phyloP scores from a whole-genome alignment of 2,888 invertebrate genomes.

The Rhopalosiphum nymphaeae region DNA sequence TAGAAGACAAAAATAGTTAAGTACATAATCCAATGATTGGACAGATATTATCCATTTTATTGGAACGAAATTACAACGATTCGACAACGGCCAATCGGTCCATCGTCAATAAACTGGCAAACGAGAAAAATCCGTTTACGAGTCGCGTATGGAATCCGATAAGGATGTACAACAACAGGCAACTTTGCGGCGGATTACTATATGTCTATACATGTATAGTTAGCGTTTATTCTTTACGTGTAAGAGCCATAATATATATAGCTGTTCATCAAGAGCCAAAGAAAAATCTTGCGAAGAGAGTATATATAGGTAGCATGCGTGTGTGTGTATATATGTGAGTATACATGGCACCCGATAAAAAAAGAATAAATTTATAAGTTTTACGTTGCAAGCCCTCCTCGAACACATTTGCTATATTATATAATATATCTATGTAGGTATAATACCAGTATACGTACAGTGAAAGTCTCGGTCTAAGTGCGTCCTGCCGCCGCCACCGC shows the following conservation, averaged over 20 bases:
- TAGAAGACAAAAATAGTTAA: neutral
- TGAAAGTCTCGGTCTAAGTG: slow-evolving; percentile 5
- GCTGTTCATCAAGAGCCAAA: neutral
- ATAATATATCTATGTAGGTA: neutral
- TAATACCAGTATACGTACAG: neutral
- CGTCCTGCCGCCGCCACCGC: slow-evolving; percentile 6
- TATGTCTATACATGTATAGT: neutral
- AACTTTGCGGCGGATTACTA: slow-evolving; percentile 29
- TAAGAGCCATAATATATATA: neutral
- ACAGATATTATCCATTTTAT: neutral
- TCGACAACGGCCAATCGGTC: slow-evolving; percentile 2
- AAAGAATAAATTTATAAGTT: neutral
- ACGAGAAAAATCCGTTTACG: slow-evolving; percentile 39
- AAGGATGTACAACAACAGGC: neutral
- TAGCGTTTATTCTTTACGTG: neutral
- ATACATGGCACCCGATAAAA: slow-evolving; percentile 3
- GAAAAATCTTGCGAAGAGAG: neutral
- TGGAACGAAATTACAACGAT: slow-evolving; percentile 6
- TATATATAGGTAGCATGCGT: neutral
- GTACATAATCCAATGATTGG: neutral
- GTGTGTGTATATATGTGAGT: neutral
- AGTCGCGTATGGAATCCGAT: slow-evolving; percentile 35
- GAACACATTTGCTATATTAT: neutral
- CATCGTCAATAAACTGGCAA: slow-evolving; percentile 25
- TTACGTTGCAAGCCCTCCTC: neutral